Evolutionary conservation across 1,140 invertebrate genomes (phyloP), one percentile per base, ranked within the genome.

Genomic region (Samia ricini): DNA sequence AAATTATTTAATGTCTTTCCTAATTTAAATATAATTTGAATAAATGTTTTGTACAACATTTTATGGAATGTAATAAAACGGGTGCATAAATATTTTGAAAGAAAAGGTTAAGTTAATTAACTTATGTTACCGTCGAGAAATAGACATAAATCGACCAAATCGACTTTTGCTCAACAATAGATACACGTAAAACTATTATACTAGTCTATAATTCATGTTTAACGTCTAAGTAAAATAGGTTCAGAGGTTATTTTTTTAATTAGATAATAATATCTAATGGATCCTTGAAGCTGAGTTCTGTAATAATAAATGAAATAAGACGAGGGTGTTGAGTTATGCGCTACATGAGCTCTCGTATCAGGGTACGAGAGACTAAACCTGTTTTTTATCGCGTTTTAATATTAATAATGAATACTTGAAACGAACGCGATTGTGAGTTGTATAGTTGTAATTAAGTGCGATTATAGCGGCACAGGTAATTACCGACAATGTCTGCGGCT

Each of bases 331-430:
- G 64, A 66, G 64, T 61, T 61, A 61, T 61, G 60, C 54, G 52
- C 59, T 59, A 60, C 60, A 54, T 56, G 60, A 61, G 58, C 26
- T 51, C 55, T 61, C 24, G 64, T 61, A 66, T 61, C 64, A 56
- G 59, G 54, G 29, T 60, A 52, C 61, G 61, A 67, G 61, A 67
- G 56, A 67, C 57, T 33, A 69, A 79, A 86, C 79, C 77, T 70
- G 78, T 81, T 81, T 76, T n/a, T 73, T 80, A 72, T 77, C 75
- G 73, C 68, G 71, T 81, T 81, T 86, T 84, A 86, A 83, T 84
- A 86, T 80, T 80, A 82, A 84, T 84, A 86, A 81, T 75, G 79
- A 81, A 83, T 81, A 81, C 75, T 78, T 81, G 73, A 82, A 82
- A 77, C 73, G 60, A 71, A 74, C 79, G 73, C 77, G 74, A 81